A percentile compares a stretch with the other conserved stretches of the same genome.
These are phyloP conservation scores for Agonopterix heracliana DNA, from an alignment of 2,888 invertebrate genomes.

Conservation along the genomic window DNA sequence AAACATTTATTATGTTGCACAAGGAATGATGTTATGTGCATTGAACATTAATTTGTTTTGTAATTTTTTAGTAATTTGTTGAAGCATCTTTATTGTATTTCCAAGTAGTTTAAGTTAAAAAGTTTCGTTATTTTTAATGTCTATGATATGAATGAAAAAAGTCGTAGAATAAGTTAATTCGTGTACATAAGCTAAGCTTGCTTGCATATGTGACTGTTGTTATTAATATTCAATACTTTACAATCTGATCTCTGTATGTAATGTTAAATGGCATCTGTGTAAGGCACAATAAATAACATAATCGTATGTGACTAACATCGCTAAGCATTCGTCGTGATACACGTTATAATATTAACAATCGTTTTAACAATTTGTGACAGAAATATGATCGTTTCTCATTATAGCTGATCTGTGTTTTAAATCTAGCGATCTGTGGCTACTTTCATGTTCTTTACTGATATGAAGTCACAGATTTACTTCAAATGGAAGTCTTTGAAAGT, in stretches of 20 bases:
- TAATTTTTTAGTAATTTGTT: constrained; percentile 29
- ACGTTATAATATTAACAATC: constrained; percentile 28
- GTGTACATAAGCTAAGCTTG: constrained; percentile 72
- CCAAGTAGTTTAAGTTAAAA: constrained; percentile 12
- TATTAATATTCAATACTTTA: constrained; percentile 42
- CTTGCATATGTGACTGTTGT: constrained; percentile 74
- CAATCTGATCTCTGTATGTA: constrained; percentile 39
- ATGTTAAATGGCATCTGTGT: constrained; percentile 56
- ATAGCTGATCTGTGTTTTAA: constrained; percentile 14
- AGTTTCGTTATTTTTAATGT: constrained; percentile 16
- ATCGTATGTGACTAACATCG: constrained; percentile 67
- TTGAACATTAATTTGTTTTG: constrained; percentile 21
- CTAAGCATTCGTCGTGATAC: constrained; percentile 53
- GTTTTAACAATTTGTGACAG: constrained; percentile 34
- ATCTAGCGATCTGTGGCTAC: constrained; percentile 1
- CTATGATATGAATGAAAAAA: constrained; percentile 21
- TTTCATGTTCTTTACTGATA: background rate
- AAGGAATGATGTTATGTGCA: constrained; percentile 15
- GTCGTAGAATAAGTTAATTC: constrained; percentile 41
- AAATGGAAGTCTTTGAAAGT: too few relatives aligned
- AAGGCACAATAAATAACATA: constrained; percentile 58
- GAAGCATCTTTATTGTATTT: constrained; percentile 34
- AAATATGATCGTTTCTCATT: constrained; percentile 21
- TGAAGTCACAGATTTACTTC: too few relatives aligned
- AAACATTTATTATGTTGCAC: constrained; percentile 42